Evolutionary conservation across 2,113 vertebrate species (phyloP).

Genomic region (Pica pica): DNA sequence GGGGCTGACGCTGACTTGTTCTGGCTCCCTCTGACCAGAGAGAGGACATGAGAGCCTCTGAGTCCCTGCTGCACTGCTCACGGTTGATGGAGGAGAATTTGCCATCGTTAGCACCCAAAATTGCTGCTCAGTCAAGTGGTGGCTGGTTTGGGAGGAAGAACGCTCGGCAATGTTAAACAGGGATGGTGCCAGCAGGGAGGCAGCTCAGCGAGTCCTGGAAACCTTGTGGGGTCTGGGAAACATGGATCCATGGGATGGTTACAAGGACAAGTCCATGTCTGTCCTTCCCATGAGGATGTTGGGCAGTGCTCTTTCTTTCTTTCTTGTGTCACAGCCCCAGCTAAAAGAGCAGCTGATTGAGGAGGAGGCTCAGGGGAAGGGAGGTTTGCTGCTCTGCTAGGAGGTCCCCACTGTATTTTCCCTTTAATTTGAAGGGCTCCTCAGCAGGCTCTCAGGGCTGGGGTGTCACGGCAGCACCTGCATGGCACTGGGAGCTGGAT

Average conservation of each 20-base stretch:
- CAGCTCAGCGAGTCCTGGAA: background rate
- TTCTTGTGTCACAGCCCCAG: background rate
- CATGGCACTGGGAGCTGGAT: background rate
- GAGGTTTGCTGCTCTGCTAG: background rate
- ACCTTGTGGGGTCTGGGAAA: background rate
- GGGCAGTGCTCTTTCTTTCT: background rate
- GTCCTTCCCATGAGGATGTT: fast-evolving
- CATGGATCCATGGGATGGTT: background rate
- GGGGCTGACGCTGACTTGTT: background rate
- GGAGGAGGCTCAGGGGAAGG: background rate
- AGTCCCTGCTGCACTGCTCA: background rate
- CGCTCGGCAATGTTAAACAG: fast-evolving
- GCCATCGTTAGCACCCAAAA: background rate
- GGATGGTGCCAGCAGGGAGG: background rate
- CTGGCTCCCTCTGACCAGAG: background rate
- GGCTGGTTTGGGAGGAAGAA: background rate
- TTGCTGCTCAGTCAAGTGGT: background rate
- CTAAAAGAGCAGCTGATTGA: background rate
- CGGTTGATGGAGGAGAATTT: background rate
- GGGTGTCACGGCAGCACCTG: background rate
- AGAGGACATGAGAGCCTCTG: background rate
- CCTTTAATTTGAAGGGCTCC: background rate
- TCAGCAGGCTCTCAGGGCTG: background rate
- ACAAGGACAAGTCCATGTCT: background rate
- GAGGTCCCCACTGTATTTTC: background rate